These are phyloP conservation scores for Podilymbus podiceps DNA, from an alignment of 2,113 vertebrate species.

Conservation along the genomic window DNA sequence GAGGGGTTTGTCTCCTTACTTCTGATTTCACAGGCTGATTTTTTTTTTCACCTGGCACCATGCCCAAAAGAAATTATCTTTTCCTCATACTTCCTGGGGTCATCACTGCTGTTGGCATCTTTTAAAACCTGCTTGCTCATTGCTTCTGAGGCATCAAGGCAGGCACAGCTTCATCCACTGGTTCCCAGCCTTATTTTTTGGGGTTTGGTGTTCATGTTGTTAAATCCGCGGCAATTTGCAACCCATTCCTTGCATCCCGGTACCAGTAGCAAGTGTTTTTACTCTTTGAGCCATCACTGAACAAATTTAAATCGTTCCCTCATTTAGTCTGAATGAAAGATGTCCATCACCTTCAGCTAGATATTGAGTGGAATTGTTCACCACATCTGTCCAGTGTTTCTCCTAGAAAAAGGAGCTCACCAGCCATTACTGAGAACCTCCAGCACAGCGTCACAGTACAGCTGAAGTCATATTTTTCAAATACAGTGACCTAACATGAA, in stretches of 20 bases:
- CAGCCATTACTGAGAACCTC: not conserved
- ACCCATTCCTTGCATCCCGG: not conserved
- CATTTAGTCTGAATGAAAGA: not conserved
- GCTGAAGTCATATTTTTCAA: not conserved
- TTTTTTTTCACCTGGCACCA: not conserved
- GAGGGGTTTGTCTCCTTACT: not conserved
- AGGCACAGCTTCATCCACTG: not conserved
- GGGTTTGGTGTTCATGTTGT: not conserved
- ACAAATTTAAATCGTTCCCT: not conserved
- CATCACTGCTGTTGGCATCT: not conserved
- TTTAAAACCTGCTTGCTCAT: not conserved
- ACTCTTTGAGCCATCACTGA: not conserved
- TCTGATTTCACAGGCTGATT: not conserved
- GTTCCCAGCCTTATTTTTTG: not conserved
- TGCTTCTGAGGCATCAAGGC: not conserved
- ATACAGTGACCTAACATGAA: not conserved
- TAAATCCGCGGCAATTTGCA: not conserved
- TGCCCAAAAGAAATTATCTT: not conserved
- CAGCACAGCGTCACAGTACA: not conserved
- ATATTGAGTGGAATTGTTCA: not conserved
- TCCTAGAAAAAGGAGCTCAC: not conserved
- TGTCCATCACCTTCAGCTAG: not conserved
- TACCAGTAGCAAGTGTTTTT: not conserved
- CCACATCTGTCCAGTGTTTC: not conserved
- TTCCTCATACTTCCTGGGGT: not conserved